Percentiles rank a stretch among this genome's conserved stretches.
Evolutionary conservation across 2,888 invertebrate genomes (phyloP).

Genomic region (Habroteleia sp.): DNA sequence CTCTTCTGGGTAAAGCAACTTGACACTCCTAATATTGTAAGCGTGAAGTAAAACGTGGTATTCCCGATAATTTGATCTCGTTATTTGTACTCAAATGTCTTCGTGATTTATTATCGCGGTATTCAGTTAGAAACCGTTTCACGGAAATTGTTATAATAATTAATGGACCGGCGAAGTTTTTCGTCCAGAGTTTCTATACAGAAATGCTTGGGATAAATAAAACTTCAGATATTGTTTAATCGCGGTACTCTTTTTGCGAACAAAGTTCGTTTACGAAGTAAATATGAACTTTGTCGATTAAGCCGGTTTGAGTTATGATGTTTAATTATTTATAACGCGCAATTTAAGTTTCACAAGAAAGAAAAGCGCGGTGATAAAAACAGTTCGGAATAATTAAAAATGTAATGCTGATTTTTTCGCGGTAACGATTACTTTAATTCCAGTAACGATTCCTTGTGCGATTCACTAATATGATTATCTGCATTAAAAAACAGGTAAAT

Average conservation of each 20-base stretch:
- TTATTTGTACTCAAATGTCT: slow-evolving; percentile 18
- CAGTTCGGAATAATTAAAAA: slow-evolving; percentile 15
- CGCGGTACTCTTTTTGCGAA: slow-evolving; percentile 5
- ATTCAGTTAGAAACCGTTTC: slow-evolving; percentile 6
- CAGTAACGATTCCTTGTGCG: slow-evolving; percentile 1
- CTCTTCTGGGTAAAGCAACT: slow-evolving; percentile 13
- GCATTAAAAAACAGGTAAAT: slow-evolving; percentile 8
- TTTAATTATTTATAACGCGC: slow-evolving; percentile 47
- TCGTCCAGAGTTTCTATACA: background rate
- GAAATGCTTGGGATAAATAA: slow-evolving; percentile 25
- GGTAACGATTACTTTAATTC: slow-evolving; percentile 9
- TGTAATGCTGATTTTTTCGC: slow-evolving; percentile 13
- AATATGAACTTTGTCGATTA: slow-evolving; percentile 52
- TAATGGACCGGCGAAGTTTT: background rate
- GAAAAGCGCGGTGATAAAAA: slow-evolving; percentile 1
- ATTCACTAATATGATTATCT: slow-evolving; percentile 31
- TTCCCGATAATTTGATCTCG: slow-evolving; percentile 28
- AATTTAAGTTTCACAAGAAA: slow-evolving; percentile 40
- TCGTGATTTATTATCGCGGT: slow-evolving; percentile 11
- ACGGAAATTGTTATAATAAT: slow-evolving; percentile 6
- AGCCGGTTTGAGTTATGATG: slow-evolving; percentile 31
- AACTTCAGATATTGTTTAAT: slow-evolving; percentile 37
- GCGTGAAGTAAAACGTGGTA: slow-evolving; percentile 10
- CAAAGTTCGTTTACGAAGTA: slow-evolving; percentile 37
- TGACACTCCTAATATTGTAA: slow-evolving; percentile 34